phyloP scores from a whole-genome alignment of 1,140 invertebrate species.

The Drosophila auraria region DNA sequence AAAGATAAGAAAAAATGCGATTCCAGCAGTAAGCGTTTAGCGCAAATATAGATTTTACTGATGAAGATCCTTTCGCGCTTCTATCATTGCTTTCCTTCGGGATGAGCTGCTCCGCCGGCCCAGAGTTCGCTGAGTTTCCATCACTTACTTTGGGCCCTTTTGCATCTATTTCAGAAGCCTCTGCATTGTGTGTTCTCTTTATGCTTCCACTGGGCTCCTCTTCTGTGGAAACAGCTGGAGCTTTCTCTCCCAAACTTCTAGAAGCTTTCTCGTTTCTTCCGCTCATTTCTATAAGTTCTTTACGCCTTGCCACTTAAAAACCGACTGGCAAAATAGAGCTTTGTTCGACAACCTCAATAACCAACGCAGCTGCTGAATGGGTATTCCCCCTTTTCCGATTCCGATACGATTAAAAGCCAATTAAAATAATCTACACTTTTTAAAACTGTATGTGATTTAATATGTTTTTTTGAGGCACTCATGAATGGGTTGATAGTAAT shows the following conservation, averaged over 20 bases:
- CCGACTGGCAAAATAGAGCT: neutral
- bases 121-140: neutral
- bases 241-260: neutral
- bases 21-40: slow-evolving; percentile 13
- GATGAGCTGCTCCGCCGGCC: neutral
- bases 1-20: slow-evolving; percentile 20
- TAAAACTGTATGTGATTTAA: no score
- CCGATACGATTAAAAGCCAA: neutral
- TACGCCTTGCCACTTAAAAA: slow-evolving; percentile 5
- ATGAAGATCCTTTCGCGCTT: no score
- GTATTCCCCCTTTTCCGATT: neutral
- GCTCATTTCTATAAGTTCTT: slow-evolving; percentile 10
- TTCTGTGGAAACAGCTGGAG: neutral
- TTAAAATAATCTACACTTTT: neutral
- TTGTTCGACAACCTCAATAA: neutral
- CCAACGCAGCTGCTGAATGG: neutral
- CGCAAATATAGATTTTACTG: neutral
- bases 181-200: neutral
- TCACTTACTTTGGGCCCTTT: neutral
- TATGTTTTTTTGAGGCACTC: neutral
- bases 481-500: neutral
- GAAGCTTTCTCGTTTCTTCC: slow-evolving; percentile 11
- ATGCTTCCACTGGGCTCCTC: neutral
- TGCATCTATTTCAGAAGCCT: neutral
- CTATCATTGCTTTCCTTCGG: neutral